Percentiles rank a stretch among this genome's conserved stretches.
Evolutionary conservation across 2,797 vertebrate species (phyloP).

Genomic region (Neosilurus hyrtlii): DNA sequence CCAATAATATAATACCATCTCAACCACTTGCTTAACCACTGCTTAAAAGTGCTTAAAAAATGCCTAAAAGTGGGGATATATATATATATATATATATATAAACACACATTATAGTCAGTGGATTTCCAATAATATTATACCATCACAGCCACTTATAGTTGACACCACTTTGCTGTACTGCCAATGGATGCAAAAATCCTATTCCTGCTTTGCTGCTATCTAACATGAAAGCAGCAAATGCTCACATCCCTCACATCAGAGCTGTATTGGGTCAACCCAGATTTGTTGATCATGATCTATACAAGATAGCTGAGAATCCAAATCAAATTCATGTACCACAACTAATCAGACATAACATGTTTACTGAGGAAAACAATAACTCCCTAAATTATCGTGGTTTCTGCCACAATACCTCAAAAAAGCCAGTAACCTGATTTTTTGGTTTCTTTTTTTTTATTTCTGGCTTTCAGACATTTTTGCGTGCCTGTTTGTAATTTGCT

Average conservation of each 20-base stretch:
- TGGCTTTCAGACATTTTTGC: background rate
- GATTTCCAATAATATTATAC: background rate
- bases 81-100: background rate
- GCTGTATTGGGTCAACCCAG: background rate
- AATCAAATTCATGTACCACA: background rate
- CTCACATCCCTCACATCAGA: background rate
- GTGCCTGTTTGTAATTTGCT: background rate
- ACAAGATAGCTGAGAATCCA: background rate
- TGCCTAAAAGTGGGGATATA: background rate
- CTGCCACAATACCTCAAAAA: background rate
- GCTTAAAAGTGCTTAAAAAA: no score
- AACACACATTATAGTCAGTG: background rate
- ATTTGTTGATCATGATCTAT: no score
- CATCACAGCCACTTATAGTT: background rate
- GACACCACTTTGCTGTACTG: background rate
- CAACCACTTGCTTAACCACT: no score
- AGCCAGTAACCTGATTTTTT: background rate
- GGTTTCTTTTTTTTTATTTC: background rate
- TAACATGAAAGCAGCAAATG: background rate
- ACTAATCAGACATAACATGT: background rate
- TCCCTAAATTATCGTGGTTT: background rate
- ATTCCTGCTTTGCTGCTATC: background rate
- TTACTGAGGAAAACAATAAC: background rate
- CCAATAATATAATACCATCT: background rate
- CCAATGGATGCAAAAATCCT: background rate